phyloP scores from a whole-genome alignment of 2,797 vertebrate species.

The Eremophila alpestris region DNA sequence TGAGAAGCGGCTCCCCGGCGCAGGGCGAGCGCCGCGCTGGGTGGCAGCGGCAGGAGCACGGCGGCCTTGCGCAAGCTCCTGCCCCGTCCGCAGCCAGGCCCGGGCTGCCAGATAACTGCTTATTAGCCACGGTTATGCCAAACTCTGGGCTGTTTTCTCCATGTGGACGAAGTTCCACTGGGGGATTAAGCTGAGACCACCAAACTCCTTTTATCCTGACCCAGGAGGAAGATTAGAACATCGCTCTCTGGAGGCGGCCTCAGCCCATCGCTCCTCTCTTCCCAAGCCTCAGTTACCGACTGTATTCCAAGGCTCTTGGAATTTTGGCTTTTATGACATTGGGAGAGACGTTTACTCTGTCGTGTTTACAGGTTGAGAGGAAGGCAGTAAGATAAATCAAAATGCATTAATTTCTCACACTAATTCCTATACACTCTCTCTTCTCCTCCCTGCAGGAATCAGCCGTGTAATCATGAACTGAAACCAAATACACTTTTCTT shows the following conservation, averaged over 20 bases:
- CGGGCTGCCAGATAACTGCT: neutral
- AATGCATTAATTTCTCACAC: neutral
- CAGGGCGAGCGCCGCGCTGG: neutral
- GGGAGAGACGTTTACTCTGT: neutral
- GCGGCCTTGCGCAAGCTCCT: neutral
- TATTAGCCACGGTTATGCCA: neutral
- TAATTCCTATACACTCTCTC: neutral
- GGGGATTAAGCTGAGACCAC: neutral
- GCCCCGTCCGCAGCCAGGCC: neutral
- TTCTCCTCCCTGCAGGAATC: neutral
- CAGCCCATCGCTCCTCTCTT: neutral
- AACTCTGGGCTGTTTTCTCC: neutral
- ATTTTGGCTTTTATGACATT: neutral
- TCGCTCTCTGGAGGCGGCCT: accelerated
- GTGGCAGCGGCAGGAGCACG: neutral
- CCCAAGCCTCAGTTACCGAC: neutral
- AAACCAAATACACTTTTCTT: neutral
- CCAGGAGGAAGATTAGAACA: neutral
- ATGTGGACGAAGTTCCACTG: neutral
- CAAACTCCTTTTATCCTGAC: neutral
- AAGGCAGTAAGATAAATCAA: neutral
- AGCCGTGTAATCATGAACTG: neutral
- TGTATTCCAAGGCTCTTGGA: neutral
- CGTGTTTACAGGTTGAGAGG: neutral
- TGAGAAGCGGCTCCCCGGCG: neutral